These are phyloP conservation scores for Nemotelus pantherinus DNA, from an alignment of 2,888 invertebrate species.

Conservation along the genomic window DNA sequence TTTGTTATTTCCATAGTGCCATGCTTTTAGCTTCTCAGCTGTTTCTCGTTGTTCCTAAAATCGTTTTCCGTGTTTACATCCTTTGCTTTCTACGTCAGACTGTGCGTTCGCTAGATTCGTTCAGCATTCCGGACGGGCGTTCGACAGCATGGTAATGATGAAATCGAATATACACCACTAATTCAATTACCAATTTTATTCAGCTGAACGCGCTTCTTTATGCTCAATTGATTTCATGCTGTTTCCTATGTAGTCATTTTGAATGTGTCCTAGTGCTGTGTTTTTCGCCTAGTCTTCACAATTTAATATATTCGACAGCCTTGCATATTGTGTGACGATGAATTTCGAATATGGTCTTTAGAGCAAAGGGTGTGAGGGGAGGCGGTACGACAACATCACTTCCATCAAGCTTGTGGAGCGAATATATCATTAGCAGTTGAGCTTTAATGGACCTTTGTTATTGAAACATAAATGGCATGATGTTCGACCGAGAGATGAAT, in stretches of 20 bases:
- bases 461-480: background rate
- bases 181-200: conserved; percentile 50
- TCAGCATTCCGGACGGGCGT: background rate
- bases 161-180: conserved; percentile 45
- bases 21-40: too few species aligned
- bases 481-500: too few species aligned
- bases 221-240: conserved; percentile 49
- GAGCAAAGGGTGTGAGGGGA: too few species aligned
- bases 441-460: background rate
- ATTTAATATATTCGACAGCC: conserved; percentile 22
- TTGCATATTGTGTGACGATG: background rate
- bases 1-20: too few species aligned
- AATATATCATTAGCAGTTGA: background rate
- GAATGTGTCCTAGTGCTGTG: conserved; percentile 28
- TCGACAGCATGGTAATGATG: conserved; percentile 2
- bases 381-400: background rate
- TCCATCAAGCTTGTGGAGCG: background rate
- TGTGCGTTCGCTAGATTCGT: too few species aligned
- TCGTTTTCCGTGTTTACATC: too few species aligned
- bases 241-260: conserved; percentile 30
- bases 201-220: conserved; percentile 47
- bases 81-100: too few species aligned
- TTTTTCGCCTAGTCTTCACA: conserved; percentile 38
- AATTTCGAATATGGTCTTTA: background rate
- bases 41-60: too few species aligned